These are phyloP conservation scores for Phragmatobia fuliginosa DNA, from an alignment of 2,888 invertebrate genomes.

Conservation along the genomic window DNA sequence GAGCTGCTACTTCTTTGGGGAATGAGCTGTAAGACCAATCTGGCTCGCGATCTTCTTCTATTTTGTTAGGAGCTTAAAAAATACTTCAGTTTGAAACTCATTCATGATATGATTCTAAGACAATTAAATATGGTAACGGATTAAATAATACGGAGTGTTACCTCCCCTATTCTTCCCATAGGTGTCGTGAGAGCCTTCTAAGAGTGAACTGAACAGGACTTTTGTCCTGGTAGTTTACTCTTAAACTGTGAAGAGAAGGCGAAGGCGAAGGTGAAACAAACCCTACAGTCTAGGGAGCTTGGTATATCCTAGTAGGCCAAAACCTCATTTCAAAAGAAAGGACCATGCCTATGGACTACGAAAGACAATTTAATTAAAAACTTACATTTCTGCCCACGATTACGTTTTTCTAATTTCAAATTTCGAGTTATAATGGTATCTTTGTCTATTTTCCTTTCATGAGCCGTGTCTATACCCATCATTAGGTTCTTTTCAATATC, in stretches of 20 bases:
- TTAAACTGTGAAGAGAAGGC: too few relatives aligned
- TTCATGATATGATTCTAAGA: not conserved
- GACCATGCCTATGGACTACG: too few relatives aligned
- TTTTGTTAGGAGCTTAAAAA: slow-evolving; percentile 37
- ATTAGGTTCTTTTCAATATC: slow-evolving; percentile 54
- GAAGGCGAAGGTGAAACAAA: too few relatives aligned
- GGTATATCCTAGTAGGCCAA: too few relatives aligned
- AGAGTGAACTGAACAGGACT: too few relatives aligned
- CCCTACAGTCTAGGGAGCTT: too few relatives aligned
- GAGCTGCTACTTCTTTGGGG: slow-evolving; percentile 64
- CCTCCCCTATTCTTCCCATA: too few relatives aligned
- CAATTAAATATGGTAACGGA: not conserved
- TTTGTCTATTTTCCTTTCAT: slow-evolving; percentile 69
- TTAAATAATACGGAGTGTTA: too few relatives aligned
- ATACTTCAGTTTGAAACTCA: not conserved
- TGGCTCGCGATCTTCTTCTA: slow-evolving; percentile 58
- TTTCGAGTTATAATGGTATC: slow-evolving; percentile 73
- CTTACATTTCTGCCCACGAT: slow-evolving; percentile 56
- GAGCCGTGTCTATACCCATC: slow-evolving; percentile 69
- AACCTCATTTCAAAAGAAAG: too few relatives aligned
- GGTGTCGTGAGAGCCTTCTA: too few relatives aligned
- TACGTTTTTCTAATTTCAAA: slow-evolving; percentile 64
- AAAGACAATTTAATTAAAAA: not conserved
- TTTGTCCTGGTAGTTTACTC: too few relatives aligned
- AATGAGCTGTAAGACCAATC: slow-evolving; percentile 86